A percentile compares a stretch with the other conserved stretches of the same genome.
Evolutionary conservation across 1,140 invertebrate species (phyloP).

Genomic region (Hylyphantes graminicola): DNA sequence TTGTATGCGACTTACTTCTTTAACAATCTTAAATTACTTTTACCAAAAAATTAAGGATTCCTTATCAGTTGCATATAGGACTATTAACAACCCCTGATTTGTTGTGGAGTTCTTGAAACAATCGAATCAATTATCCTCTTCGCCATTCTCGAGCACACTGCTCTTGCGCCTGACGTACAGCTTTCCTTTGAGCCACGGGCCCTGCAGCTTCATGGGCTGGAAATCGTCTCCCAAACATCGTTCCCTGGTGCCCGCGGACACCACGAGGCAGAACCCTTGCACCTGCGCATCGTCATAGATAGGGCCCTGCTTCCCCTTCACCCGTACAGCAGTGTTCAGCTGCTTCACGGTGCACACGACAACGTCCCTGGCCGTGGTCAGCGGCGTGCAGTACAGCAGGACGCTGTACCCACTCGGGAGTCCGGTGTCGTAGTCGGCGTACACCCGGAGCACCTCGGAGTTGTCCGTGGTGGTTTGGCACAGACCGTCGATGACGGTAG

Average conservation of each 20-base stretch:
- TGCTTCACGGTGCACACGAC: conserved; percentile 94
- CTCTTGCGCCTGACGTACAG: conserved; percentile 89
- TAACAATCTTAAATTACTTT: too few relatives aligned
- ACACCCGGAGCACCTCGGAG: conserved; percentile 76
- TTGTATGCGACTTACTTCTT: too few relatives aligned
- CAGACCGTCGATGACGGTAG: background rate
- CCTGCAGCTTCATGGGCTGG: conserved; percentile 89
- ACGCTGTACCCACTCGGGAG: conserved; percentile 90
- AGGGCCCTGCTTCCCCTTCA: conserved; percentile 86
- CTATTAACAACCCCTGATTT: too few relatives aligned
- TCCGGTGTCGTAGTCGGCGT: conserved; percentile 94
- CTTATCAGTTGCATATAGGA: too few relatives aligned
- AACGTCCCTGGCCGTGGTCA: conserved; percentile 91
- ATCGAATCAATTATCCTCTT: background rate
- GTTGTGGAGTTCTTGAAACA: too few relatives aligned
- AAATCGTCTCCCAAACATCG: conserved; percentile 93
- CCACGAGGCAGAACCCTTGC: conserved; percentile 90
- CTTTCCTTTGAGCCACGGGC: conserved; percentile 93
- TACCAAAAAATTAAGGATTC: too few relatives aligned
- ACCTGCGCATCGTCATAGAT: conserved; percentile 77
- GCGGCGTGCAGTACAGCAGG: conserved; percentile 88
- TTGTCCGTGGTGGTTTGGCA: background rate
- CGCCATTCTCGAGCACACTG: conserved; percentile 4
- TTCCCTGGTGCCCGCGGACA: conserved; percentile 91
- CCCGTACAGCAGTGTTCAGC: conserved; percentile 88